Conservation (phyloP, 2,888 invertebrate species). For the Lasioglossum leucozonium region DNA sequence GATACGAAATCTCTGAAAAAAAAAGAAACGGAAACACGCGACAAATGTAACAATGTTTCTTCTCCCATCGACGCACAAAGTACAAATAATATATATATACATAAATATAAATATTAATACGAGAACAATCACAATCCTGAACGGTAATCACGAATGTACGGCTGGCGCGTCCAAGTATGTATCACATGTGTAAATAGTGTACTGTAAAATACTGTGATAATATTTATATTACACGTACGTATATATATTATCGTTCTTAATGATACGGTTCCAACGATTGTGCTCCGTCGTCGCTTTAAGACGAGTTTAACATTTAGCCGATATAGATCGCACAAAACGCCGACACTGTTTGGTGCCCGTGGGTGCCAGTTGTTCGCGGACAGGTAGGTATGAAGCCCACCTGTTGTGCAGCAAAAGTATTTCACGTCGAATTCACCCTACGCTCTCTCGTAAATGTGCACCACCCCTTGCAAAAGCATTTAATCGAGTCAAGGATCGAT, state of each 20-base stretch:
- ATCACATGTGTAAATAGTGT: slow-evolving; percentile 81
- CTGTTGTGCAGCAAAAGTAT: slow-evolving; percentile 35
- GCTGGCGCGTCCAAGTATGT: slow-evolving; percentile 58
- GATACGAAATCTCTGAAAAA: slow-evolving; percentile 11
- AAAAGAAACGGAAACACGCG: slow-evolving; percentile 1
- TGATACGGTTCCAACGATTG: slow-evolving; percentile 49
- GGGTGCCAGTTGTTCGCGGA: slow-evolving; percentile 35
- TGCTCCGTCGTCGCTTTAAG: slow-evolving; percentile 10
- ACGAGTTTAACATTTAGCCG: slow-evolving; percentile 22
- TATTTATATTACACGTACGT: slow-evolving; percentile 79
- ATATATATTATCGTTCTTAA: slow-evolving; percentile 54
- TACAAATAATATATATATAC: slow-evolving; percentile 63
- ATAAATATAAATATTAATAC: slow-evolving; percentile 47
- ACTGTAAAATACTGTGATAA: slow-evolving; percentile 84
- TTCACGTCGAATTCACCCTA: background rate
- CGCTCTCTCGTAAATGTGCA: background rate
- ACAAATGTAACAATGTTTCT: slow-evolving; percentile 51
- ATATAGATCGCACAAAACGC: background rate
- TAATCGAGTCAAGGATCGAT: background rate
- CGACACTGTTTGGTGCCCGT: slow-evolving; percentile 5
- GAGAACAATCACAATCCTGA: slow-evolving; percentile 60
- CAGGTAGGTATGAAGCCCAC: slow-evolving; percentile 57
- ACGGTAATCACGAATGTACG: slow-evolving; percentile 64
- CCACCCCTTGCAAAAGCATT: background rate
- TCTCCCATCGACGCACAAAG: slow-evolving; percentile 77